Evolutionary conservation across 1,140 invertebrate genomes (phyloP), one percentile per base, ranked within the genome.

Genomic region (Odontomachus brunneus): DNA sequence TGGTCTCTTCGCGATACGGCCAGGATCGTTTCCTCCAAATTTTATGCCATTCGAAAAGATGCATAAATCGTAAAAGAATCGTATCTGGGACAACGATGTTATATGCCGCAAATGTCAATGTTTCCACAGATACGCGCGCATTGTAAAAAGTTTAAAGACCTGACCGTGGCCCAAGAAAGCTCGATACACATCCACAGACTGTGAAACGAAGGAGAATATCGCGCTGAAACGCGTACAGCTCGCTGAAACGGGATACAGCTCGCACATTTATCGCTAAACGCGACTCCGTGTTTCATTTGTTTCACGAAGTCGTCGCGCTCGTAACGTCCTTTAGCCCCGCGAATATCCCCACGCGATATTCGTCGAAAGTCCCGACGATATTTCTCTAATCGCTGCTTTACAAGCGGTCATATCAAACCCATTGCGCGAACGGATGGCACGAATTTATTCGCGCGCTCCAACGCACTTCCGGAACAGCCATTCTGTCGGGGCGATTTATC

Each of bases 1-100:
- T 7, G 38, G 12, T n/a, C 1, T 24, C 15, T 51, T 62, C 72
- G 22, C 51, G 51, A 59, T 48, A 49, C n/a, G 38, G 33, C 33
- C 7, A 57, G 24, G 0, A 57, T 5, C 49, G 75, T 57, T 12
- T 62, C 44, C 5, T n/a, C 24, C 60, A 57, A 0, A 17, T 38
- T 49, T 60, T 81, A 81, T 14, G 19, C n/a, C n/a, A 7, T 81
- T 72, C 75, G 51, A 17, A 33, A 15, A 59, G 66, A 48, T 71
- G 38, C 53, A 49, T 81, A 81, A 81, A 81, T 12, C 38, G 38
- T 38, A n/a, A 19, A 80, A 49, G 66, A 57, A 71, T 59, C 51
- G 33, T 71, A 71, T 48, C 33, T 4, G 38, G 19, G 44, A 59
- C 48, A 72, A 59, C 38, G 53, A 24, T 11, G 33, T n/a, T 66